Evolutionary conservation across 2,797 vertebrate species (phyloP).

Genomic region (Mycteria americana): DNA sequence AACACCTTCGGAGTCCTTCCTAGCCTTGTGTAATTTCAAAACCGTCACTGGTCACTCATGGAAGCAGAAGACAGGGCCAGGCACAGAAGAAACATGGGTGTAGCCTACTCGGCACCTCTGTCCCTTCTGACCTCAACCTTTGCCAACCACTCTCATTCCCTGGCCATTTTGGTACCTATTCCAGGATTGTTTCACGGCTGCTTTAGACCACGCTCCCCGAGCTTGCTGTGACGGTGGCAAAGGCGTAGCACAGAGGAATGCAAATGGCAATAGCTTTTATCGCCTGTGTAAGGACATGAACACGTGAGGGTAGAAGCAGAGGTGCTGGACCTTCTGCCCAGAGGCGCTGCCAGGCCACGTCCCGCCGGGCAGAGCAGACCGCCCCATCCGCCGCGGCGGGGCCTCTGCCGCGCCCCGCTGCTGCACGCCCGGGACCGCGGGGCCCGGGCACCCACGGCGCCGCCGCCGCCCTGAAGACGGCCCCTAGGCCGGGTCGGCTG

Average conservation of each 20-base stretch:
- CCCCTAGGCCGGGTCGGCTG: neutral
- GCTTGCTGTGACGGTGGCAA: accelerated
- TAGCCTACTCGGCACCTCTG: neutral
- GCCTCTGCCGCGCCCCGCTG: neutral
- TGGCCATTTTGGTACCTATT: neutral
- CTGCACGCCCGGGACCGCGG: neutral
- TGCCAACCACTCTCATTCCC: neutral
- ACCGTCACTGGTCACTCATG: neutral
- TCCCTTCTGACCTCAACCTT: neutral
- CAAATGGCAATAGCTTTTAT: accelerated
- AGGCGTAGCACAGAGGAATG: accelerated
- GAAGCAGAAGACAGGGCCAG: neutral
- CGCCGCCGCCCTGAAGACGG: neutral
- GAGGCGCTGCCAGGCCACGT: neutral
- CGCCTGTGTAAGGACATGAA: accelerated
- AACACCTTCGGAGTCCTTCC: neutral
- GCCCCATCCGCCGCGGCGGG: neutral
- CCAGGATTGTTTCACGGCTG: neutral
- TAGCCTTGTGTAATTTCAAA: neutral
- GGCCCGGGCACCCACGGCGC: no score
- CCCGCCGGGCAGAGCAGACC: neutral
- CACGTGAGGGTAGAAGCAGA: neutral
- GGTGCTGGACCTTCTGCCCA: neutral
- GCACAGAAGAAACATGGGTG: neutral
- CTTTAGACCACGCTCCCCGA: neutral